phyloP scores from a whole-genome alignment of 1,140 invertebrate genomes.

The Dufourea novaeangliae region DNA sequence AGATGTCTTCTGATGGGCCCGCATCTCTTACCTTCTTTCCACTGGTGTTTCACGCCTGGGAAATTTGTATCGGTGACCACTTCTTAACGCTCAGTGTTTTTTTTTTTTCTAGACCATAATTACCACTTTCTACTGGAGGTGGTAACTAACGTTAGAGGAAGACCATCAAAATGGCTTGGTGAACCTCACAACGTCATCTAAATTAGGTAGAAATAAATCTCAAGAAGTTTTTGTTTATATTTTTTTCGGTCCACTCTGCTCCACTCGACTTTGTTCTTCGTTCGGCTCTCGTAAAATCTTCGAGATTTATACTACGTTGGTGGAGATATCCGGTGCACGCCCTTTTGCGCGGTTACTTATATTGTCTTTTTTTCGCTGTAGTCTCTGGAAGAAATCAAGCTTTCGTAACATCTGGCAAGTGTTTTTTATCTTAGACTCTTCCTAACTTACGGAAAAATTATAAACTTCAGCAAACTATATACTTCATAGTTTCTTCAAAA shows the following conservation, averaged over 20 bases:
- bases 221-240: neutral
- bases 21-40: conserved; percentile 8
- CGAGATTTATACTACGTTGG: neutral
- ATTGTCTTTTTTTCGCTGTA: too few species aligned
- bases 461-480: too few species aligned
- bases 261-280: neutral
- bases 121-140: too few species aligned
- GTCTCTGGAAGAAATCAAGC: neutral
- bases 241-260: neutral
- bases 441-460: too few species aligned
- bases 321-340: neutral
- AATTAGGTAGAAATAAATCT: neutral
- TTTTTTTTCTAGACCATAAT: too few species aligned
- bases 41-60: conserved; percentile 36
- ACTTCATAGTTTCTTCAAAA: too few species aligned
- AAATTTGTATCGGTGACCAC: too few species aligned
- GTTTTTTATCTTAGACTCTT: too few species aligned
- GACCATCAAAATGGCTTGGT: too few species aligned
- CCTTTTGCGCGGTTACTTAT: neutral
- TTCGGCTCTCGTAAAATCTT: neutral
- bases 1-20: conserved; percentile 41
- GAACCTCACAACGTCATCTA: too few species aligned
- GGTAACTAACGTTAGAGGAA: too few species aligned
- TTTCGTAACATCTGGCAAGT: neutral
- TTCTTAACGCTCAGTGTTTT: too few species aligned